Conservation (phyloP, 2,113 vertebrate genomes). For the Halcyon senegalensis region DNA sequence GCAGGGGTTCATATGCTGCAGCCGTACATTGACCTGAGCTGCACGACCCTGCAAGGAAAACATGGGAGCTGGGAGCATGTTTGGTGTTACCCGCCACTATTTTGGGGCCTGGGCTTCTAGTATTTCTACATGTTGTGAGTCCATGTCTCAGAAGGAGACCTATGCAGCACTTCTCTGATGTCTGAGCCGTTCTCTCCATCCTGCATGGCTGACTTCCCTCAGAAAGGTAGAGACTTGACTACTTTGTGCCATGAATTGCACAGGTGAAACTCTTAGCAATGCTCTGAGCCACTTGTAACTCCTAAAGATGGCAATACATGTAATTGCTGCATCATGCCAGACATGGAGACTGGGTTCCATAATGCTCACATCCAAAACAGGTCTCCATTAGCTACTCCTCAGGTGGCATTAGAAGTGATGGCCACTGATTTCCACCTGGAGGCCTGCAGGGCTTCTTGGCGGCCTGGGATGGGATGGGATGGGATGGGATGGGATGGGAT, state of each 20-base stretch:
- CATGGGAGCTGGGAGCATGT: not conserved
- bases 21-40: not conserved
- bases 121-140: not conserved
- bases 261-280: accelerated
- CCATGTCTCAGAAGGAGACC: not conserved
- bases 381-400: not conserved
- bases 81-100: not conserved
- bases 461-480: accelerated
- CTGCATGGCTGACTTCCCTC: not conserved
- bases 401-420: not conserved
- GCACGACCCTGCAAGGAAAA: not conserved
- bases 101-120: not conserved
- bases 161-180: not conserved
- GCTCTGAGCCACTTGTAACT: not conserved
- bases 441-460: accelerated
- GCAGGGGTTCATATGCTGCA: not conserved
- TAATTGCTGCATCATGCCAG: not conserved
- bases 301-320: not conserved
- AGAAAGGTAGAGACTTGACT: not conserved
- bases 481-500: not conserved
- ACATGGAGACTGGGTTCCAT: not conserved
- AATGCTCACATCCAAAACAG: not conserved
- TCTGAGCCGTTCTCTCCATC: not conserved
- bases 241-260: not conserved
- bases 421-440: not conserved